Conservation (phyloP, 1,140 invertebrate species). For the Lutraria rhynchaena region DNA sequence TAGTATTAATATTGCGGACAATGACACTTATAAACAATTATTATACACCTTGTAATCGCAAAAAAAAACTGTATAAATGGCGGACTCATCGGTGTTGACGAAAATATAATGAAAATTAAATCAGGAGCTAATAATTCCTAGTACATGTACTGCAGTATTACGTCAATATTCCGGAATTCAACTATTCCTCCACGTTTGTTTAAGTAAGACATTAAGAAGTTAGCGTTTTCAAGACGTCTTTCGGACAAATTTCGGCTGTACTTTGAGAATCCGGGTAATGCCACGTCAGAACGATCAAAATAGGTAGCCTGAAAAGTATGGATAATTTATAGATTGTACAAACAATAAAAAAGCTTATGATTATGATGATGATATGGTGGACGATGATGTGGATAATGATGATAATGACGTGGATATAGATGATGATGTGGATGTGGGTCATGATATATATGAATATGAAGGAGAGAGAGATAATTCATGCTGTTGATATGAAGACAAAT, state of each 20-base stretch:
- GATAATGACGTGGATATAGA: not conserved
- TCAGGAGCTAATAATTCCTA: not conserved
- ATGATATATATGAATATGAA: not conserved
- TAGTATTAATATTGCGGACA: not conserved
- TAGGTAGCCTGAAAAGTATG: constrained; percentile 86
- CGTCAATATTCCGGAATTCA: constrained; percentile 63
- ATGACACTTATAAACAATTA: no score
- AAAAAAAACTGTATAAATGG: no score
- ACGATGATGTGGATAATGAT: not conserved
- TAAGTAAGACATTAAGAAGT: constrained; percentile 94
- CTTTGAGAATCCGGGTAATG: constrained; percentile 94
- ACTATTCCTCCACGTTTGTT: constrained; percentile 90
- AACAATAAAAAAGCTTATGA: not conserved
- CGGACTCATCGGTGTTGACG: not conserved
- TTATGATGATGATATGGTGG: not conserved
- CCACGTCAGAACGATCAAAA: constrained; percentile 90
- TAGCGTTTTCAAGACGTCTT: constrained; percentile 94
- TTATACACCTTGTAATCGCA: no score
- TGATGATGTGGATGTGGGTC: not conserved
- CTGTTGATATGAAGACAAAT: no score
- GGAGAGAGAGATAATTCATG: no score
- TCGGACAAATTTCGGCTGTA: constrained; percentile 92
- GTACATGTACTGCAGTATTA: constrained; percentile 31
- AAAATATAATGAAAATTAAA: not conserved
- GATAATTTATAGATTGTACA: not conserved